phyloP scores from a whole-genome alignment of 2,113 vertebrate genomes.

The Datnioides undecimradiatus region DNA sequence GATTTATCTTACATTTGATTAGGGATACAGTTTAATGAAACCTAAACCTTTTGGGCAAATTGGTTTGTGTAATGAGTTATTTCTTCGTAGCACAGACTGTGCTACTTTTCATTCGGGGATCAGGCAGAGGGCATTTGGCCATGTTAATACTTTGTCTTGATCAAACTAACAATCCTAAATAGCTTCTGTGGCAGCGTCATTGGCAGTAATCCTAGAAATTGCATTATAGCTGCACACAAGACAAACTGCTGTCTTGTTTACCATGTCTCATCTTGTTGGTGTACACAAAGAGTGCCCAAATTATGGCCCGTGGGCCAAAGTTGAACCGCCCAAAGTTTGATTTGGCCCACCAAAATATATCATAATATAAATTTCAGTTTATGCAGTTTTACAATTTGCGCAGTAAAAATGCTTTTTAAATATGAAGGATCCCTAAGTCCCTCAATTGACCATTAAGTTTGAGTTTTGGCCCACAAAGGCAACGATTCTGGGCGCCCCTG shows the following conservation, averaged over 20 bases:
- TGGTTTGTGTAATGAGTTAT: slow-evolving; percentile 19
- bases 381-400: no score
- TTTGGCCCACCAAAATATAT: no score
- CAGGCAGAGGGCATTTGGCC: slow-evolving; percentile 24
- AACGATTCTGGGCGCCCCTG: no score
- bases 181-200: slow-evolving; percentile 10
- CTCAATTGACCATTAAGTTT: no score
- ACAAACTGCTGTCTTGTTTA: slow-evolving; percentile 20
- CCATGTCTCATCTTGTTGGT: background rate
- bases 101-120: slow-evolving; percentile 9
- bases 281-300: no score
- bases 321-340: no score
- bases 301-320: no score
- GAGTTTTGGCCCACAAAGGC: no score
- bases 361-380: no score
- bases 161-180: slow-evolving; percentile 53
- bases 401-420: no score
- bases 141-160: slow-evolving; percentile 44
- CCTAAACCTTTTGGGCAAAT: slow-evolving; percentile 23
- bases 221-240: slow-evolving; percentile 31
- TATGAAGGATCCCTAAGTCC: no score
- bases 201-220: slow-evolving; percentile 39
- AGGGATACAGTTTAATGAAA: slow-evolving; percentile 12
- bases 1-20: slow-evolving; percentile 16
- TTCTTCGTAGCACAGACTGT: background rate